Evolutionary conservation across 2,113 vertebrate species (phyloP), one percentile per base, ranked within the genome.

Genomic region (Empidonax traillii): DNA sequence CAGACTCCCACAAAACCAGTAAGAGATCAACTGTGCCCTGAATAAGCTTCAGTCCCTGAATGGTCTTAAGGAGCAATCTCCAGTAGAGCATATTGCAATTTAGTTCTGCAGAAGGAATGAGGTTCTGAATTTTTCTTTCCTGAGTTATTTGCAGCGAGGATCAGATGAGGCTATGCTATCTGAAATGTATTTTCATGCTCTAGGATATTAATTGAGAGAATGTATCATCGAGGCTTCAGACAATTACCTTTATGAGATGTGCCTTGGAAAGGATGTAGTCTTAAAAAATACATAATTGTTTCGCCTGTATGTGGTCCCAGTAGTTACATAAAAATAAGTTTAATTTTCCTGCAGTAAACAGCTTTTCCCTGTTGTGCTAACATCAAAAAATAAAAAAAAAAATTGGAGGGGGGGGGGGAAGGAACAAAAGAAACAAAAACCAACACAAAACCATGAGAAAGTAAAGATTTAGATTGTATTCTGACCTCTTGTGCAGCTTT

Each of bases 281-380:
- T 94, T 94, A 67, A 78, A 58, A 87, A 68, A 83, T 52, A 77
- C 0, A 0, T 81, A 86, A 90, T 90, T 81, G 41, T 93, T 97
- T 90, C 0, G 22, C 65, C 61, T 90, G 15, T 20, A 46, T 63
- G 68, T 51, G 21, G 79, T 96, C 93, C 94, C 95, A 92, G 47
- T 68, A 81, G 92, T 75, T 84, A 78, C 68, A 90, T 95, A 86
- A 94, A 95, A 96, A 88, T 67, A 49, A 92, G 76, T 81, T 96
- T 92, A 52, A 84, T 95, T 93, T 96, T 94, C 72, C 52, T 95
- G 85, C 65, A 56, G 86, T 81, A 76, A 96, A 80, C 88, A 94
- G 69, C 55, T 90, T 95, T 58, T 68, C 67, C 65, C 65, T 28
- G 31, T 65, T 94, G 52, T 92, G 83, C 73, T 92, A 90, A 74